These are phyloP conservation scores for Eupithecia exiguata DNA, from an alignment of 2,888 invertebrate genomes.

Conservation along the genomic window DNA sequence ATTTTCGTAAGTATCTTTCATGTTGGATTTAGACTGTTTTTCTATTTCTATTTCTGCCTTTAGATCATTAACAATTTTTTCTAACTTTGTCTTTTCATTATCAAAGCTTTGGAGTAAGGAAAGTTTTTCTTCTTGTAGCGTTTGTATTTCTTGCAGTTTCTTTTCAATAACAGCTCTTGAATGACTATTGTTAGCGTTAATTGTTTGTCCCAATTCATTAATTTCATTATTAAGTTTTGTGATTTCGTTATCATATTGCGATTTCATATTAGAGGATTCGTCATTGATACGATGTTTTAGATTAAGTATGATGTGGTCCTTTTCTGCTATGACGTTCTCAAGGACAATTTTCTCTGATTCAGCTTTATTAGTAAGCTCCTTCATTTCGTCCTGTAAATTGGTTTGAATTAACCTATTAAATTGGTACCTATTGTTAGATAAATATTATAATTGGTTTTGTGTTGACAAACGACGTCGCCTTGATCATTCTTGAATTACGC, in stretches of 20 bases:
- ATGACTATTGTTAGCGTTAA: constrained; percentile 62
- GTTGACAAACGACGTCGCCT: background rate
- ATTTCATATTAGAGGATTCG: constrained; percentile 61
- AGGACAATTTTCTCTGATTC: constrained; percentile 58
- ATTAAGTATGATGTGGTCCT: constrained; percentile 62
- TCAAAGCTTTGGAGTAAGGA: constrained; percentile 65
- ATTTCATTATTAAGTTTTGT: constrained; percentile 68
- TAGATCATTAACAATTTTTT: constrained; percentile 59
- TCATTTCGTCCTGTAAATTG: constrained; percentile 58
- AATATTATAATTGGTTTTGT: background rate
- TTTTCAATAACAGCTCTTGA: constrained; percentile 59
- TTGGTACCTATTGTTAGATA: background rate
- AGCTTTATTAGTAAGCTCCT: constrained; percentile 54
- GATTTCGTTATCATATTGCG: constrained; percentile 61
- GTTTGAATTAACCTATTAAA: constrained; percentile 2
- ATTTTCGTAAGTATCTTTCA: constrained; percentile 69
- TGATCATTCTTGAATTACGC: background rate
- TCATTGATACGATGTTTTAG: constrained; percentile 71
- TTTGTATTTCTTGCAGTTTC: constrained; percentile 68
- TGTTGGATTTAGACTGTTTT: constrained; percentile 59
- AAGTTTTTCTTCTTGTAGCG: constrained; percentile 70
- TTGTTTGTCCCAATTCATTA: constrained; percentile 68
- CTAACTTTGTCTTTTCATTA: constrained; percentile 66
- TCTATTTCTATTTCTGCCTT: constrained; percentile 63
- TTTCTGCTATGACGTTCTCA: constrained; percentile 57